Base-by-base conservation (phyloP, 2,888 invertebrate genomes). In the Galerucella nymphaeae region DNA sequence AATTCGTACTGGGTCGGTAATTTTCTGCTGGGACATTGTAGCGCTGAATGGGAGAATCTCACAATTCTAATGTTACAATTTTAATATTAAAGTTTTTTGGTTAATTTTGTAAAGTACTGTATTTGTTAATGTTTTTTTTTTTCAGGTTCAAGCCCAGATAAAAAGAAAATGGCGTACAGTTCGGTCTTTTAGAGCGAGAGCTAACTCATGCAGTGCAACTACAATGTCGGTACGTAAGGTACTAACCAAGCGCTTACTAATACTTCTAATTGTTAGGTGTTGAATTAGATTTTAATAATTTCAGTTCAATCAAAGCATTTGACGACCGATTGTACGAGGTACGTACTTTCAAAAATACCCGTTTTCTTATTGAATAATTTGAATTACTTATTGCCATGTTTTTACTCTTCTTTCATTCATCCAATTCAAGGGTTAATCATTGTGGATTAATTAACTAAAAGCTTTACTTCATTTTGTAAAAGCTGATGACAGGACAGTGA, bases 171-270 rank as follows among this genome's bases (percentile, higher is more conserved):
- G 94, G 94, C 91, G 93, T 69, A 90, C 90, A 45, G 87, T 89
- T 64, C 42, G 41, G 9, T 92, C 92, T 81, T 92, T 94, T 85
- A 90, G 94, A 66, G 93, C 94, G 73, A 90, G 95, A 75, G 93
- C 94, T 77, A 95, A 94, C 87, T 94, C 94, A 77, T 93, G 94
- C 86, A 95, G 95, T 76, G 94, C 93, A 66, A 95, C 95, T 80
- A 95, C 95, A 83, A 94, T 95, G 85, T 95, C 95, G 91, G 95
- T 95, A 91, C 92, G 94, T 87, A 87, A 86, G 85, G 82, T 83
- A 82, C 75, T 74, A 75, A 61, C 59, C 57, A 63, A 67, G 14
- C n/a, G 48, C 53, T 61, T 74, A 68, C 73, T 73, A 66, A 63
- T 66, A 30, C 53, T 38, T 20, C 57, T 53, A 42, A 30, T 16